Evolutionary conservation across 2,113 vertebrate species (phyloP).

Genomic region (Dunckerocampus dactyliophorus): DNA sequence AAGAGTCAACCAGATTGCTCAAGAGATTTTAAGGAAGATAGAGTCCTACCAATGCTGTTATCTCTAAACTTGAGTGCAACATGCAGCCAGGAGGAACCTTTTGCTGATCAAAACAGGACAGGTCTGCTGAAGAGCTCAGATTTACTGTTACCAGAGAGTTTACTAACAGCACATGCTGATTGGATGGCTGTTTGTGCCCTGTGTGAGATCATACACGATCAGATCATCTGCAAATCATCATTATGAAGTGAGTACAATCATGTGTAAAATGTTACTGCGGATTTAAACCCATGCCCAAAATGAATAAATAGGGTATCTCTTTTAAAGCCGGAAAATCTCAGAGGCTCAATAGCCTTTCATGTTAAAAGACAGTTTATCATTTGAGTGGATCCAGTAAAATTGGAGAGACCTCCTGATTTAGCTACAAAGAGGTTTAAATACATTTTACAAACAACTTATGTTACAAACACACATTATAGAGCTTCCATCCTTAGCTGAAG

Average conservation of each 20-base stretch:
- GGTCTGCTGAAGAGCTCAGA: slow-evolving; percentile 60
- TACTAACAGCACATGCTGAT: slow-evolving; percentile 41
- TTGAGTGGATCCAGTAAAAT: too few species aligned
- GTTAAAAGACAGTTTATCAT: too few species aligned
- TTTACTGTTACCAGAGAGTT: slow-evolving; percentile 68
- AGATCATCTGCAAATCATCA: slow-evolving; percentile 40
- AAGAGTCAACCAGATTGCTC: not conserved
- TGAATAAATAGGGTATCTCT: not conserved
- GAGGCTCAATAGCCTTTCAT: not conserved
- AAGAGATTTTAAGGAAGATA: not conserved
- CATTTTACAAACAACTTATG: too few species aligned
- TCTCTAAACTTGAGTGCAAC: slow-evolving; percentile 2
- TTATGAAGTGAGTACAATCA: slow-evolving; percentile 34
- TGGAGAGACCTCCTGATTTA: too few species aligned
- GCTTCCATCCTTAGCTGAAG: too few species aligned
- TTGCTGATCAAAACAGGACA: slow-evolving; percentile 55
- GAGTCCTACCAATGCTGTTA: not conserved
- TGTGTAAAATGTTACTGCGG: slow-evolving; percentile 33
- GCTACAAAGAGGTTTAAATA: too few species aligned
- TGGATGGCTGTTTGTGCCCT: slow-evolving; percentile 43
- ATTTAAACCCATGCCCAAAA: slow-evolving; percentile 15
- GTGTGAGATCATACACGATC: slow-evolving; percentile 46
- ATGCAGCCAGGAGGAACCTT: slow-evolving; percentile 38
- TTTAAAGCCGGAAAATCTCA: not conserved
- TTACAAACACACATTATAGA: too few species aligned